These are phyloP conservation scores for Variabilichromis moorii DNA, from an alignment of 2,113 vertebrate genomes.

Conservation along the genomic window DNA sequence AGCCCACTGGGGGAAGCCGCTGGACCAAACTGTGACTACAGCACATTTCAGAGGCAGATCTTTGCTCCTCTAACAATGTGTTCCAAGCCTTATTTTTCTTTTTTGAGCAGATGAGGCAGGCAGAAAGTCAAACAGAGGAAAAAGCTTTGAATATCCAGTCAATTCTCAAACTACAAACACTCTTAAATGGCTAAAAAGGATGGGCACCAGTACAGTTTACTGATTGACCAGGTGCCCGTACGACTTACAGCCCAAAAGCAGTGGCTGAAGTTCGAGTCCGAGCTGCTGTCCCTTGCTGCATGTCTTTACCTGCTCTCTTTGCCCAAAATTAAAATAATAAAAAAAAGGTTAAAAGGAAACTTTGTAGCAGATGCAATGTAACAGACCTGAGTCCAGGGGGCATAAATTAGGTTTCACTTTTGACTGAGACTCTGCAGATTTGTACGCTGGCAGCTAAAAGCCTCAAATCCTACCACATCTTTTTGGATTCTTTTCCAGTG, in stretches of 20 bases:
- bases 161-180: background rate
- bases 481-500: fast-evolving
- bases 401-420: background rate
- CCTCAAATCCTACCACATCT: background rate
- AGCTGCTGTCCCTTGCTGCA: background rate
- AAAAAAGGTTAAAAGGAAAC: background rate
- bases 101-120: background rate
- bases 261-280: fast-evolving
- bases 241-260: background rate
- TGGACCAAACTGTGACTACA: background rate
- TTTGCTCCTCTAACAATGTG: background rate
- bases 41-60: background rate
- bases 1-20: background rate
- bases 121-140: background rate
- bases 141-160: background rate
- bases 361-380: background rate
- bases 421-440: background rate
- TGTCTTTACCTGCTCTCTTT: background rate
- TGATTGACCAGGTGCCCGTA: background rate
- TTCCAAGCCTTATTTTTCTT: fast-evolving
- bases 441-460: background rate
- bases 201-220: background rate
- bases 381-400: background rate
- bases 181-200: background rate
- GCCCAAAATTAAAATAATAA: background rate